A percentile compares a stretch with the other conserved stretches of the same genome.
Conservation (phyloP, 64 coral and sea anemone genomes). For the Montipora sp. region DNA sequence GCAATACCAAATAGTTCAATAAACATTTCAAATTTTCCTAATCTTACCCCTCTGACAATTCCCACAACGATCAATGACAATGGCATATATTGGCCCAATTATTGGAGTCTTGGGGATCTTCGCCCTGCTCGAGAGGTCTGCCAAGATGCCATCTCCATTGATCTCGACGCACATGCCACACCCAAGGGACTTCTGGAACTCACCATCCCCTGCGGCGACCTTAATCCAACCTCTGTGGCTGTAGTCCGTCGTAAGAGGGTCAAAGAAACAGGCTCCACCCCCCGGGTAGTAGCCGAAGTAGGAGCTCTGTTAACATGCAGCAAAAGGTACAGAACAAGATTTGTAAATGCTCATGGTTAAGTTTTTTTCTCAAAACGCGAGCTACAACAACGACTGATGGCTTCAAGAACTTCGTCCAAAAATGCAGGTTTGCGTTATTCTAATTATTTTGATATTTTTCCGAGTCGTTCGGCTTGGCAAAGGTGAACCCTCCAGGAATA, state of each 20-base stretch:
- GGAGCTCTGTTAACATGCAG: conserved; percentile 16
- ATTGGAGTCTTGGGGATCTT: conserved; percentile 46
- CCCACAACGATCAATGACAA: conserved; percentile 61
- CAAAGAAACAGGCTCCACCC: conserved; percentile 52
- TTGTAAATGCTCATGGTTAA: not conserved
- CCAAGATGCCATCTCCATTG: conserved; percentile 47
- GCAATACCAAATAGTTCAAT: not conserved
- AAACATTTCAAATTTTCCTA: not conserved
- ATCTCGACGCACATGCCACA: conserved; percentile 77
- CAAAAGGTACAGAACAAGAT: not conserved
- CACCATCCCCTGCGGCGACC: conserved; percentile 35
- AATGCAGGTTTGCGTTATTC: no score
- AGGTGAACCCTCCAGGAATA: no score
- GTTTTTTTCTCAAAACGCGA: no score
- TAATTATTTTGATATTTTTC: no score
- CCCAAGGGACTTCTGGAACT: conserved; percentile 63
- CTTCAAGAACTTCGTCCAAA: no score
- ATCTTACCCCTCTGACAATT: conserved; percentile 51
- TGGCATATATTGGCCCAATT: conserved; percentile 47
- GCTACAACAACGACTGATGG: no score
- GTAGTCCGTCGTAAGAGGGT: conserved; percentile 59
- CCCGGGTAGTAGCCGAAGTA: conserved; percentile 61
- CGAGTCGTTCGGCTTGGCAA: no score
- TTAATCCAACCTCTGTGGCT: conserved; percentile 67
- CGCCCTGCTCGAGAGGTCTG: conserved; percentile 10